phyloP scores from a whole-genome alignment of 2,888 invertebrate genomes.

The Mellilla xanthometata region DNA sequence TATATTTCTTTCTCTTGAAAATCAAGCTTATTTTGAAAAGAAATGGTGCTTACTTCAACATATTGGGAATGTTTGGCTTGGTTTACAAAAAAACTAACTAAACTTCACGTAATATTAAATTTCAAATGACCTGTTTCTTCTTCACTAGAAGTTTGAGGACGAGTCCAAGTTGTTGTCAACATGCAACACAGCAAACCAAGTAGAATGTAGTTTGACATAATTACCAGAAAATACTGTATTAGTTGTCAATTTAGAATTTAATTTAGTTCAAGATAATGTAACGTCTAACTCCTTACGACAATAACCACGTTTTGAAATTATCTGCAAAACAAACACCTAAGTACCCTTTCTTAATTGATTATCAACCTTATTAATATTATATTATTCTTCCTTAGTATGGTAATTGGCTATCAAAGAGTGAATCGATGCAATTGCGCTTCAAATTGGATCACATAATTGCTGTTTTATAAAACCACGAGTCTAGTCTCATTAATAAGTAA shows the following conservation, averaged over 20 bases:
- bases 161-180: constrained; percentile 6
- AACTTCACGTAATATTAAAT: neutral
- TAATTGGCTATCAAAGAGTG: constrained; percentile 1
- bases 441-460: constrained; percentile 18
- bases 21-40: no score
- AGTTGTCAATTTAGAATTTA: no score
- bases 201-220: constrained; percentile 13
- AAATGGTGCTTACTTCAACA: no score
- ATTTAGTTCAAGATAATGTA: no score
- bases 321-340: constrained; percentile 8
- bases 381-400: constrained; percentile 3
- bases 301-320: neutral
- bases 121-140: constrained; percentile 23
- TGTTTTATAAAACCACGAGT: constrained; percentile 30
- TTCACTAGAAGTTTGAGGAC: constrained; percentile 11
- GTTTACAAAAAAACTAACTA: neutral
- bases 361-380: no score
- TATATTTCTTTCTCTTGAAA: no score
- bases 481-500: constrained; percentile 8
- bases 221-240: neutral
- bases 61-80: no score
- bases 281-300: constrained; percentile 8
- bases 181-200: constrained; percentile 3
- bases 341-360: constrained; percentile 13
- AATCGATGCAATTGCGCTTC: constrained; percentile 22